These are phyloP conservation scores for Artemia franciscana DNA, from an alignment of 1,140 invertebrate genomes.

Conservation along the genomic window DNA sequence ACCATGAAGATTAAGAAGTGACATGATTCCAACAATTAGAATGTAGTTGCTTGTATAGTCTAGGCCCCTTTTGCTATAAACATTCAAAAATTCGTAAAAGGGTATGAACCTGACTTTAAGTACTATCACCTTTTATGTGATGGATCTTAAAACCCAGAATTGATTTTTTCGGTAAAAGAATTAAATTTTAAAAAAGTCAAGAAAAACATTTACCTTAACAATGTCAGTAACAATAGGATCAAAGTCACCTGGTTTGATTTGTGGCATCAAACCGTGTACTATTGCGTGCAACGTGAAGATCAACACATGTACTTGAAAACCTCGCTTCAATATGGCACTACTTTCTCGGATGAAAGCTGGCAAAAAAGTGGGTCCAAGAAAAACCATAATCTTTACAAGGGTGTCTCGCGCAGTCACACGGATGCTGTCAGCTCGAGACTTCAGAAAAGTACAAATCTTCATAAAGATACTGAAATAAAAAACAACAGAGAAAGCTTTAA, in stretches of 20 bases:
- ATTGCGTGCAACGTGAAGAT: conserved; percentile 67
- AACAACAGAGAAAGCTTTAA: no score
- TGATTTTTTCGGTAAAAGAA: no score
- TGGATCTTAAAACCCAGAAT: no score
- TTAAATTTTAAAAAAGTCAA: background rate
- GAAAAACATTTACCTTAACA: conserved; percentile 19
- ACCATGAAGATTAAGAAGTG: no score
- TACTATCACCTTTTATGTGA: no score
- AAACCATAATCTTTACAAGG: conserved; percentile 60
- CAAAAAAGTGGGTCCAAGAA: conserved; percentile 60
- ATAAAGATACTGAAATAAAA: conserved; percentile 47
- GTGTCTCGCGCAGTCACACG: conserved; percentile 61
- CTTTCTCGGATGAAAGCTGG: conserved; percentile 54
- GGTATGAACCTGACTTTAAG: no score
- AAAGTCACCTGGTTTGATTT: conserved; percentile 3
- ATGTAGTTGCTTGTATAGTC: no score
- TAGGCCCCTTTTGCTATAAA: no score
- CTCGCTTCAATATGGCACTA: conserved; percentile 49
- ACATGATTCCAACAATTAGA: no score
- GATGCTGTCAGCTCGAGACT: conserved; percentile 67
- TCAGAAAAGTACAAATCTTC: conserved; percentile 67
- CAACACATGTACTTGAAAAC: conserved; percentile 82
- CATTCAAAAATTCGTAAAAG: no score
- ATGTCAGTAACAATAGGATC: conserved; percentile 14
- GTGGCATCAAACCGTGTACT: conserved; percentile 32